Evolutionary conservation across 2,888 invertebrate species (phyloP).

Genomic region (Lapara coniferarum): DNA sequence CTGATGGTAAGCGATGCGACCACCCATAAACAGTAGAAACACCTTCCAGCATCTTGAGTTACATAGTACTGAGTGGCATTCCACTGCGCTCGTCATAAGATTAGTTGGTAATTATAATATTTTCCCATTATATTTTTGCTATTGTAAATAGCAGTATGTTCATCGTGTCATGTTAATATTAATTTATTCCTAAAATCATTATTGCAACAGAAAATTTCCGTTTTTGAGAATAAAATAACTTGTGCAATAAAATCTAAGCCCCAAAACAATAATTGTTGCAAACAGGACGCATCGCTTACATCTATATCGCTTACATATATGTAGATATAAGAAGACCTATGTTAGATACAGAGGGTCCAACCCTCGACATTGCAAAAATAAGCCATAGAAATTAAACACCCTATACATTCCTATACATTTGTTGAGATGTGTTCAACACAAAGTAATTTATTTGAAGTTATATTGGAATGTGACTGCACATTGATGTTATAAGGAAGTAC

Average conservation of each 20-base stretch:
- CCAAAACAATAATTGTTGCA: neutral
- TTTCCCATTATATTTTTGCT: no score
- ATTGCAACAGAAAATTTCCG: neutral
- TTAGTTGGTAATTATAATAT: no score
- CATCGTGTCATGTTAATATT: no score
- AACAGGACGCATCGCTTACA: constrained; percentile 4
- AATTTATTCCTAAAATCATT: no score
- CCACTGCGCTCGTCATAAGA: no score
- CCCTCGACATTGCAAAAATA: constrained; percentile 24
- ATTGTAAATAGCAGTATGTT: no score
- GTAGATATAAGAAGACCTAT: constrained; percentile 15
- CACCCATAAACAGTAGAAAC: no score
- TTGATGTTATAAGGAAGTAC: no score
- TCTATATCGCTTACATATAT: neutral
- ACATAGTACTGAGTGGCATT: no score
- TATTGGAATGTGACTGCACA: neutral
- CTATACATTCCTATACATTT: constrained; percentile 20
- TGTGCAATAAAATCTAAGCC: neutral
- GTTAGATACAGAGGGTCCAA: constrained; percentile 19
- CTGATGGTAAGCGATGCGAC: no score
- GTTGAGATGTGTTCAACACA: neutral
- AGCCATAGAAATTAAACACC: constrained; percentile 23
- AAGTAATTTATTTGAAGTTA: neutral
- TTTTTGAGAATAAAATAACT: neutral
- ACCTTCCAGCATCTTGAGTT: no score